phyloP scores from a whole-genome alignment of 1,140 invertebrate species.

The Stenopsyche tienmushanensis region DNA sequence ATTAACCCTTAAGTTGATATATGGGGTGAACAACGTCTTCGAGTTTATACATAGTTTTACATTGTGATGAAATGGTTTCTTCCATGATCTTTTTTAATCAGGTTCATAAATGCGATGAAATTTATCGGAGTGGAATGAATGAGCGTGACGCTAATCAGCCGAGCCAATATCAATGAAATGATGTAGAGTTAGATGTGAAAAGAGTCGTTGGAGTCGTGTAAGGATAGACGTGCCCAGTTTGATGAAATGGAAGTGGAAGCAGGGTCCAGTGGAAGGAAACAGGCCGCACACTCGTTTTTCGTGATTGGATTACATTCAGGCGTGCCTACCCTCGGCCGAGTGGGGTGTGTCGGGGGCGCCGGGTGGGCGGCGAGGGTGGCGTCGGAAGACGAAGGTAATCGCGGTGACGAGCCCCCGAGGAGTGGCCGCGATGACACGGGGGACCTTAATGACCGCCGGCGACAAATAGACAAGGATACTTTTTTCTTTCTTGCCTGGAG shows the following conservation, averaged over 20 bases:
- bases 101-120: no score
- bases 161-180: no score
- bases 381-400: constrained; percentile 35
- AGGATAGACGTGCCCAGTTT: constrained; percentile 25
- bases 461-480: constrained; percentile 40
- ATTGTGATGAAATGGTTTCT: no score
- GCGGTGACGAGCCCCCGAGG: constrained; percentile 39
- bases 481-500: constrained; percentile 12
- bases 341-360: not conserved
- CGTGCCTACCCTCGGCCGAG: constrained; percentile 4
- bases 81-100: no score
- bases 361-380: constrained; percentile 5
- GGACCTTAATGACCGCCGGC: constrained; percentile 42
- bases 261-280: constrained; percentile 1
- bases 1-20: constrained; percentile 41
- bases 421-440: constrained; percentile 25
- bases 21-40: constrained; percentile 29
- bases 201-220: no score
- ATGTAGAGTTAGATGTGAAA: no score
- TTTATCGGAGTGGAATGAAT: no score
- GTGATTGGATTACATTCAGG: constrained; percentile 40
- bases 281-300: constrained; percentile 37
- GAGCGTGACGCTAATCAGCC: no score
- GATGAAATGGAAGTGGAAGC: constrained; percentile 5
- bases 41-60: no score